phyloP scores from a whole-genome alignment of 2,888 invertebrate genomes.

The Lomographa bimaculata region DNA sequence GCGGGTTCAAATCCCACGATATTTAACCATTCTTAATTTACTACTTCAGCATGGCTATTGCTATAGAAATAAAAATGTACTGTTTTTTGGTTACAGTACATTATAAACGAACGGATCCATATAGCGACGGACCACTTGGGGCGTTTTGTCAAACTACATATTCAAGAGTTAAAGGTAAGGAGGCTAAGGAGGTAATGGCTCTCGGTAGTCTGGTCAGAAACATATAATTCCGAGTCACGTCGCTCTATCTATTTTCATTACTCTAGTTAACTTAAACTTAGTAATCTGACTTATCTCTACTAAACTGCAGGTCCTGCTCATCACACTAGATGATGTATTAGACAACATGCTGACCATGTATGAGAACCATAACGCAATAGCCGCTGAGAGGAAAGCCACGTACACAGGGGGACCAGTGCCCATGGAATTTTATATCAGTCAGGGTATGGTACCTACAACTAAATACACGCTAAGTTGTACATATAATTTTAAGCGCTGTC shows the following conservation, averaged over 20 bases:
- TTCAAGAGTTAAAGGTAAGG: slow-evolving; percentile 72
- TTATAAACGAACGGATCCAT: slow-evolving; percentile 72
- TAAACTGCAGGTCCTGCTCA: slow-evolving; percentile 64
- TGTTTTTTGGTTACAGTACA: slow-evolving; percentile 48
- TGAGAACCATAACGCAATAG: slow-evolving; percentile 74
- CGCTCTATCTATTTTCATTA: no score
- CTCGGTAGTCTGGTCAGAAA: no score
- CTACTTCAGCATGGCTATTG: no score
- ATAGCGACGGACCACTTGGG: slow-evolving; percentile 72
- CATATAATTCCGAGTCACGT: no score
- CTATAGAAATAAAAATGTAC: no score
- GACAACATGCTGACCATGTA: slow-evolving; percentile 80
- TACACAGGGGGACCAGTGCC: slow-evolving; percentile 74
- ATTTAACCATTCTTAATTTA: no score
- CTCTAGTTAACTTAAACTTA: no score
- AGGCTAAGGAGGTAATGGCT: background rate
- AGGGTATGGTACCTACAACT: slow-evolving; percentile 61
- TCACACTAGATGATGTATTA: slow-evolving; percentile 70
- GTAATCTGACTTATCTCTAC: no score
- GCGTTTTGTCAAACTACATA: slow-evolving; percentile 64
- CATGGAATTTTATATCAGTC: slow-evolving; percentile 73
- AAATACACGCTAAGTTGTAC: no score
- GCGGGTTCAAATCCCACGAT: no score
- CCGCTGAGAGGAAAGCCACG: slow-evolving; percentile 67
- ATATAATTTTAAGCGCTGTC: no score